Percentiles rank a stretch among this genome's conserved stretches.
Evolutionary conservation across 2,113 vertebrate genomes (phyloP).

Genomic region (Etheostoma spectabile): DNA sequence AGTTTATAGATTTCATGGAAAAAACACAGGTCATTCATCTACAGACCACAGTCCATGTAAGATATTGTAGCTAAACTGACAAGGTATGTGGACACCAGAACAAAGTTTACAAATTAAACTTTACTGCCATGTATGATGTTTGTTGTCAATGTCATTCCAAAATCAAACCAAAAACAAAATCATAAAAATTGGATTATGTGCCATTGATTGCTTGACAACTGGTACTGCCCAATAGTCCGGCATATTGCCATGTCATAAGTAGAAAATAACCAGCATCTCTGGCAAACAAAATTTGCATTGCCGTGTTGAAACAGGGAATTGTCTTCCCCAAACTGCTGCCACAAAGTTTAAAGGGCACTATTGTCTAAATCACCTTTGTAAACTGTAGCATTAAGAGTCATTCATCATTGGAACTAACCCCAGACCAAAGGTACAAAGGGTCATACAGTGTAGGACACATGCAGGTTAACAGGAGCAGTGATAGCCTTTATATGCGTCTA

Average conservation of each 20-base stretch:
- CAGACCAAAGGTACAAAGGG: neutral
- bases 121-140: neutral
- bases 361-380: no score
- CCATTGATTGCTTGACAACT: neutral
- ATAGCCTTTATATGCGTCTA: neutral
- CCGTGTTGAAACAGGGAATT: neutral
- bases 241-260: neutral
- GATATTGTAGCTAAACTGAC: neutral
- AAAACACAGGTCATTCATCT: neutral
- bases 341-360: neutral
- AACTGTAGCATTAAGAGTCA: no score
- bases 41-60: neutral
- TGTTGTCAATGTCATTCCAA: neutral
- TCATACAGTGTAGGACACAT: neutral
- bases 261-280: no score
- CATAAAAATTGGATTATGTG: neutral
- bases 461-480: neutral
- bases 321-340: neutral
- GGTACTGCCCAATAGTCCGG: neutral
- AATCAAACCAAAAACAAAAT: neutral
- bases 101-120: neutral
- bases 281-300: no score
- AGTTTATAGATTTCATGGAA: neutral
- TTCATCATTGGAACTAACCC: neutral
- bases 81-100: neutral